Conservation (phyloP, 2,888 invertebrate genomes). For the Epistrophella euchroma region DNA sequence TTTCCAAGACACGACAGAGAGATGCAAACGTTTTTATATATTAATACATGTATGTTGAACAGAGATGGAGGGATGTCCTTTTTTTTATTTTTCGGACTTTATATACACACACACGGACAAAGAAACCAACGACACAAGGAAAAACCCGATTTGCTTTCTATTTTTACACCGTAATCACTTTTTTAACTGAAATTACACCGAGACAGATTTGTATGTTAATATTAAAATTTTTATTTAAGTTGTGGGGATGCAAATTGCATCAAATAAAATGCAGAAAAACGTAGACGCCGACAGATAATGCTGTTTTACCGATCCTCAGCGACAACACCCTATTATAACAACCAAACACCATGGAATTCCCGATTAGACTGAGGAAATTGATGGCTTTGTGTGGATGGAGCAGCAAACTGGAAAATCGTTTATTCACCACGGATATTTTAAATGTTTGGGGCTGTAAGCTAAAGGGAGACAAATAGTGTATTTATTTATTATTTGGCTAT, state of each 20-base stretch:
- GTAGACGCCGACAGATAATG: slow-evolving; percentile 48
- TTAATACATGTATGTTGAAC: slow-evolving; percentile 22
- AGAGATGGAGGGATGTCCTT: slow-evolving; percentile 36
- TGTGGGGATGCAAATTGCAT: slow-evolving; percentile 36
- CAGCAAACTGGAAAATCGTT: slow-evolving; percentile 25
- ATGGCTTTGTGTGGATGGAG: slow-evolving; percentile 33
- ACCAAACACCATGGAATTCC: slow-evolving; percentile 54
- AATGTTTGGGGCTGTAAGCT: not conserved
- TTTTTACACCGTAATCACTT: not conserved
- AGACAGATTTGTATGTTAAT: not conserved
- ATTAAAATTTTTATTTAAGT: slow-evolving; percentile 15
- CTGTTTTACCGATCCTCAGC: slow-evolving; percentile 38
- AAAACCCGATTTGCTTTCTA: slow-evolving; percentile 2
- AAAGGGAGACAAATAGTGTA: slow-evolving; percentile 2
- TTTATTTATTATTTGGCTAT: not conserved
- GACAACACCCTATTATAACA: slow-evolving; percentile 16
- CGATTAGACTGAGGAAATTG: slow-evolving; percentile 58
- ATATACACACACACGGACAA: slow-evolving; percentile 12
- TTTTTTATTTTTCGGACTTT: slow-evolving; percentile 17
- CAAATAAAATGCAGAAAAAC: slow-evolving; percentile 18
- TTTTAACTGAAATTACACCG: not conserved
- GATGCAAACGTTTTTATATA: slow-evolving; percentile 41
- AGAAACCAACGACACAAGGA: slow-evolving; percentile 10
- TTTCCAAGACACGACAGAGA: slow-evolving; percentile 57
- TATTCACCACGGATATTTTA: slow-evolving; percentile 42